Percentiles rank a stretch among this genome's conserved stretches.
phyloP scores from a whole-genome alignment of 2,113 vertebrate genomes.

The Notiomystis cincta region DNA sequence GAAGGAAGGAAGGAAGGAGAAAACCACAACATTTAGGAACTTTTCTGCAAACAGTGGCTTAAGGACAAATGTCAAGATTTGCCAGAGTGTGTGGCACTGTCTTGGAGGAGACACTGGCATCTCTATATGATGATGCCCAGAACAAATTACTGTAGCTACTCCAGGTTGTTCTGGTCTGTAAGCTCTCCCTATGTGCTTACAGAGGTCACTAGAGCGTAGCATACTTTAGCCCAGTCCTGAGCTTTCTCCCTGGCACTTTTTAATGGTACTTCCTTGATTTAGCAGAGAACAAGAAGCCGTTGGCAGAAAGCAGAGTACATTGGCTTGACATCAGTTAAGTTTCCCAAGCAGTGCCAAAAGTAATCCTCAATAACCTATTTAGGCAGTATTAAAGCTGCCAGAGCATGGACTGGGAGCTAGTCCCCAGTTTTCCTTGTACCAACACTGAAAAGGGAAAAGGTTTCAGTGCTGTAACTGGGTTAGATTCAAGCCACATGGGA shows the following conservation, averaged over 20 bases:
- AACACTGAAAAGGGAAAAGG: background rate
- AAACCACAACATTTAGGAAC: background rate
- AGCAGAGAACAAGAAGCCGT: background rate
- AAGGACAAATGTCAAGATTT: background rate
- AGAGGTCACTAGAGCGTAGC: background rate
- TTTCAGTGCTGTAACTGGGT: background rate
- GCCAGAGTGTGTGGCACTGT: background rate
- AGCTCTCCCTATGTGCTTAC: background rate
- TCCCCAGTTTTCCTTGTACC: background rate
- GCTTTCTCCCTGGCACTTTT: background rate
- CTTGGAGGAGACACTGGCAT: background rate
- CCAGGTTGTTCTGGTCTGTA: background rate
- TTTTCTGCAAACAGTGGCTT: background rate
- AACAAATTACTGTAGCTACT: background rate
- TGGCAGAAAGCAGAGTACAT: background rate
- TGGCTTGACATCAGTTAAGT: slow-evolving; percentile 17
- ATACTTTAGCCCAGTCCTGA: background rate
- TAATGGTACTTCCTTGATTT: background rate
- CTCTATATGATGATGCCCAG: background rate
- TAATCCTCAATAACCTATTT: slow-evolving; percentile 22
- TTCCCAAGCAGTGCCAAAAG: background rate
- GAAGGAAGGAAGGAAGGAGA: background rate
- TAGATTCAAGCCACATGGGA: background rate
- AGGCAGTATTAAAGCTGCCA: background rate
- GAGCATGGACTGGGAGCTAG: background rate